Base-by-base conservation (phyloP, 2,113 vertebrate species). In the Psittacula cyanocephala region DNA sequence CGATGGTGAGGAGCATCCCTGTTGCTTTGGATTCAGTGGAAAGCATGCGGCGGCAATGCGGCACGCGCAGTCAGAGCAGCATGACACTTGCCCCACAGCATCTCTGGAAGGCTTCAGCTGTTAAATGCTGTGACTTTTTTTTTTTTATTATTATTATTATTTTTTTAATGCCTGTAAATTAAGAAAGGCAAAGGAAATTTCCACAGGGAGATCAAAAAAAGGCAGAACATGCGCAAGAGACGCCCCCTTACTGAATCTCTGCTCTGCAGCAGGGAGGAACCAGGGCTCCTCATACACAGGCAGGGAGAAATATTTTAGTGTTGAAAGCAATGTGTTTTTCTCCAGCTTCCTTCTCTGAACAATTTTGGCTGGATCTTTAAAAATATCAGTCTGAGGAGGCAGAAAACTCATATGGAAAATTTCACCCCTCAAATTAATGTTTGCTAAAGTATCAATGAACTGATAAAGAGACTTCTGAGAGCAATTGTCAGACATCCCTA, bases 301-400 rank as follows among this genome's bases (percentile, higher is more conserved):
- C 63, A 69, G 81, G 70, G 83, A 89, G 78, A 95, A 96, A 92
- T 94, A 88, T 95, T 91, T 76, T 69, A 91, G 70, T 87, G 29
- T 50, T 89, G 67, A 94, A 96, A 97, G 91, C 91, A 89, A 89
- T 63, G 69, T 91, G 63, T 88, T 95, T 92, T 95, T 80, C 89
- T 85, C 67, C 85, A 95, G 84, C 57, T 96, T 95, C 89, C 89
- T 95, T 39, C 75, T 80, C 89, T 14, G 63, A 91, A 79, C 50
- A 49, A 47, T 89, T 95, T 91, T 89, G 93, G 84, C 89, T 92
- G 84, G 63, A 72, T 81, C 75, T 85, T 96, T 77, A 85, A 94
- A 94, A 92, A 92, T 89, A 95, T 87, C 84, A 53, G 65, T 91
- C 59, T 92, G 93, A 95, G 75, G 89, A 95, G 91, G 89, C 91